These are phyloP conservation scores for Eulemur coronatus DNA, from an alignment of 2,797 vertebrate species.

Conservation along the genomic window DNA sequence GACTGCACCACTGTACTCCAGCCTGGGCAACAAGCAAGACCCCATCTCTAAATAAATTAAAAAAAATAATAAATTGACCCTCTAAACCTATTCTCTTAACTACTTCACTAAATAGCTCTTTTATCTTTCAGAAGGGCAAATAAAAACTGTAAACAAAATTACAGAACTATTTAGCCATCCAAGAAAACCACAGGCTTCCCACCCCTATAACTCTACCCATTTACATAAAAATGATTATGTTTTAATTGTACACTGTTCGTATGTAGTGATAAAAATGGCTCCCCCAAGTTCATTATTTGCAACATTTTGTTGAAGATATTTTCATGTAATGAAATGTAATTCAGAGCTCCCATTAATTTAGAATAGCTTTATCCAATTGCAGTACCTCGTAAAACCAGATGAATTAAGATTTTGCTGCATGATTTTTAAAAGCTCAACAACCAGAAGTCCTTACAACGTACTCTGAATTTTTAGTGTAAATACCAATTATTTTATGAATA, in stretches of 20 bases:
- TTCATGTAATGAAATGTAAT: conserved; percentile 37
- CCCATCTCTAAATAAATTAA: background rate
- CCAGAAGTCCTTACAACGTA: background rate
- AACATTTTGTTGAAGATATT: conserved; percentile 28
- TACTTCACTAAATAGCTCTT: background rate
- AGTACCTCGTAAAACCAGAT: background rate
- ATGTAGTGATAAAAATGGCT: conserved; percentile 41
- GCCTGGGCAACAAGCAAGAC: background rate
- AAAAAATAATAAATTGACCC: background rate
- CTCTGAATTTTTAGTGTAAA: background rate
- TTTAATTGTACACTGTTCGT: background rate
- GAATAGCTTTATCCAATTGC: background rate
- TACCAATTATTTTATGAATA: background rate
- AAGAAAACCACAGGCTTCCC: background rate
- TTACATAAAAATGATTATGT: conserved; percentile 46
- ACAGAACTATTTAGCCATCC: background rate
- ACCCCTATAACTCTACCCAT: background rate
- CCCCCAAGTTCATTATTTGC: conserved; percentile 8
- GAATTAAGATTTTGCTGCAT: background rate
- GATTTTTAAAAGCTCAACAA: background rate
- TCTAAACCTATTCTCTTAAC: background rate
- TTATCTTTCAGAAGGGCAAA: background rate
- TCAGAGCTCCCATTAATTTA: background rate
- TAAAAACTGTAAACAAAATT: background rate
- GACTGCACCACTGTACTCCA: background rate